Conservation (phyloP, 2,797 vertebrate genomes). For the Euphonia xanthogaster region DNA sequence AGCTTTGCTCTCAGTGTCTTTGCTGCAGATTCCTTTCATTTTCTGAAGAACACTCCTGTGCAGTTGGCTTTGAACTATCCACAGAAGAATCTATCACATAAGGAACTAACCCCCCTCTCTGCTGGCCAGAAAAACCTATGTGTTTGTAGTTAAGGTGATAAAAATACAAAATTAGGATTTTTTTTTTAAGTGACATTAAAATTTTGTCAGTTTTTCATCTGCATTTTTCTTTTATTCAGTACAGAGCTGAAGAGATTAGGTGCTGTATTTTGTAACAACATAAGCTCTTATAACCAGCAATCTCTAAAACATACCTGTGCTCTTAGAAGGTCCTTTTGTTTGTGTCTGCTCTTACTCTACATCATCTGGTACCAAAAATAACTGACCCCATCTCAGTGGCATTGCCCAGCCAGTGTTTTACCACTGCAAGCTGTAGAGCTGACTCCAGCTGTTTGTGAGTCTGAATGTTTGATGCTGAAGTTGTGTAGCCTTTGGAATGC, state of each 20-base stretch:
- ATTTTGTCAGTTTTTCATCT: neutral
- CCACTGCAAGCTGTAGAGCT: neutral
- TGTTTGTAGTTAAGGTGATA: neutral
- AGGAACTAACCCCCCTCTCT: neutral
- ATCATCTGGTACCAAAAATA: neutral
- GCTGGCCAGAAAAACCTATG: neutral
- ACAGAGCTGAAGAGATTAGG: neutral
- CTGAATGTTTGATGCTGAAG: neutral
- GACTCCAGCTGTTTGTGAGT: neutral
- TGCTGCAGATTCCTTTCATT: neutral
- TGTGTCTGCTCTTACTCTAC: neutral
- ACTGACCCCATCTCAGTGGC: neutral
- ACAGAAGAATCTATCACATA: neutral
- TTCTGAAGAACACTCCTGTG: neutral
- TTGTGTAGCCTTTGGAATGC: accelerated
- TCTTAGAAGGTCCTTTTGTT: neutral
- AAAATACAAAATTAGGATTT: neutral
- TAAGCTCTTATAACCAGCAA: neutral
- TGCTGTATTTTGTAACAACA: neutral
- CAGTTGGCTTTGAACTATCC: neutral
- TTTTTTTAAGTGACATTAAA: accelerated
- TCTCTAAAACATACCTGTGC: neutral
- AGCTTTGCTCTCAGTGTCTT: neutral
- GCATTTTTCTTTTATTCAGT: neutral
- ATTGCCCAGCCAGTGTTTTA: neutral